A percentile compares a stretch with the other conserved stretches of the same genome.
phyloP scores from a whole-genome alignment of 2,113 vertebrate genomes.

The Gila orcuttii region DNA sequence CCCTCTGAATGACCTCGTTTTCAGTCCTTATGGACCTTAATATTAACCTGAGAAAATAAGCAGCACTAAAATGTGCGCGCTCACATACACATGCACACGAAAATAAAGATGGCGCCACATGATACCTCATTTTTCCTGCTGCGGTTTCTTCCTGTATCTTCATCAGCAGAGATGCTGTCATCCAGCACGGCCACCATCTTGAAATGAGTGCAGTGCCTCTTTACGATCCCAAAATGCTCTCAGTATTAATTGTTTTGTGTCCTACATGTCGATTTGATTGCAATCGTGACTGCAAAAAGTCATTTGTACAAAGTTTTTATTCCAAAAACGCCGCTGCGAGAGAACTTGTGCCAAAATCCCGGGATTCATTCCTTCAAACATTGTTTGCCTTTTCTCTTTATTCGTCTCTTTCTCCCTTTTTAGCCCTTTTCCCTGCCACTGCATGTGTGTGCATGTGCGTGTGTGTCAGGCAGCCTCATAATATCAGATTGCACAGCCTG shows the following conservation, averaged over 20 bases:
- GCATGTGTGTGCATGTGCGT: slow-evolving; percentile 36
- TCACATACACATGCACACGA: slow-evolving; percentile 34
- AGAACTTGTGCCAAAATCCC: neutral
- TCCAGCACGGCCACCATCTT: slow-evolving; percentile 1
- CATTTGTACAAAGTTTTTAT: neutral
- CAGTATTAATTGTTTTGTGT: neutral
- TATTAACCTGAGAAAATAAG: slow-evolving; percentile 54
- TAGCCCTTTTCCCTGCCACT: slow-evolving; percentile 34
- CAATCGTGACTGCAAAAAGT: neutral
- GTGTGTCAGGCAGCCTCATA: slow-evolving; percentile 69
- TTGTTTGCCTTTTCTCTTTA: slow-evolving; percentile 43
- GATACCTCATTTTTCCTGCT: slow-evolving; percentile 64
- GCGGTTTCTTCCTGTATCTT: slow-evolving; percentile 36
- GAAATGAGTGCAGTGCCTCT: neutral
- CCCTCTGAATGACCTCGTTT: slow-evolving; percentile 66
- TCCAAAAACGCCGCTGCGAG: neutral
- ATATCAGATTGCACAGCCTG: slow-evolving; percentile 81
- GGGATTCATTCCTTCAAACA: neutral
- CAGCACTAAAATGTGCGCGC: neutral
- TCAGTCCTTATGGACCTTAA: slow-evolving; percentile 49
- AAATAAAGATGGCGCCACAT: slow-evolving; percentile 71
- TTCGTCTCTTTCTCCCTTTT: slow-evolving; percentile 55
- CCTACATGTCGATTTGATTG: neutral
- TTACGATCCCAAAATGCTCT: neutral
- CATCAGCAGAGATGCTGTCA: slow-evolving; percentile 1